These are phyloP conservation scores for Epizoanthus illoricatus DNA, from an alignment of 92 coral and sea anemone genomes.

Conservation along the genomic window DNA sequence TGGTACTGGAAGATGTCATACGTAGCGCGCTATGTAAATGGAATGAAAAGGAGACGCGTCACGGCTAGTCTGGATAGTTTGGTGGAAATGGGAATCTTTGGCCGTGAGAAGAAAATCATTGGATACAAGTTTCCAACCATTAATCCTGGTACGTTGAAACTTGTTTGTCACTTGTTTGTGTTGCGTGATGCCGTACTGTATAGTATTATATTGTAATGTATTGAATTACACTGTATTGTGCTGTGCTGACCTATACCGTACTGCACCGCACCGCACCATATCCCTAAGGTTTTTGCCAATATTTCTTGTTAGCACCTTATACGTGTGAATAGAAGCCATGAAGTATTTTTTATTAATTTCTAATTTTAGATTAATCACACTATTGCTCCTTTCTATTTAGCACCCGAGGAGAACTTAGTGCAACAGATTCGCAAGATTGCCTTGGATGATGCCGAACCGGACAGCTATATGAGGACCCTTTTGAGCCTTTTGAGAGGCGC, in stretches of 20 bases:
- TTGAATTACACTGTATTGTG: too few species aligned
- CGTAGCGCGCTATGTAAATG: background rate
- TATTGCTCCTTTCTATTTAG: background rate
- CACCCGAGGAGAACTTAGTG: conserved; percentile 21
- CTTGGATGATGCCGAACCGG: conserved; percentile 19
- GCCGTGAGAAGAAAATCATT: conserved; percentile 1
- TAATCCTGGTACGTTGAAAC: conserved; percentile 14
- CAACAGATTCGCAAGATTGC: conserved; percentile 30
- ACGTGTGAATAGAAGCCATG: too few species aligned
- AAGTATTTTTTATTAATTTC: too few species aligned
- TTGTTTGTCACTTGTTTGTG: too few species aligned
- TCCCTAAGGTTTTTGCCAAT: too few species aligned
- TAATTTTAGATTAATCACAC: too few species aligned
- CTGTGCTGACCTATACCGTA: too few species aligned
- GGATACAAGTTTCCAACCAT: conserved; percentile 21
- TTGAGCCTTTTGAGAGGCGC: conserved; percentile 19
- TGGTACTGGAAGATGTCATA: conserved; percentile 1
- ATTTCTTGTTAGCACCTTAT: too few species aligned
- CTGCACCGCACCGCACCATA: too few species aligned
- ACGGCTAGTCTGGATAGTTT: conserved; percentile 26
- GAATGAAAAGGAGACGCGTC: background rate
- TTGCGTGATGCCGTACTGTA: too few species aligned
- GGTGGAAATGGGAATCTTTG: conserved; percentile 32
- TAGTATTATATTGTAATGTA: background rate
- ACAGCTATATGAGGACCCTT: conserved; percentile 22